These are phyloP conservation scores for Eutrigla gurnardus DNA, from an alignment of 2,797 vertebrate species.

Conservation along the genomic window DNA sequence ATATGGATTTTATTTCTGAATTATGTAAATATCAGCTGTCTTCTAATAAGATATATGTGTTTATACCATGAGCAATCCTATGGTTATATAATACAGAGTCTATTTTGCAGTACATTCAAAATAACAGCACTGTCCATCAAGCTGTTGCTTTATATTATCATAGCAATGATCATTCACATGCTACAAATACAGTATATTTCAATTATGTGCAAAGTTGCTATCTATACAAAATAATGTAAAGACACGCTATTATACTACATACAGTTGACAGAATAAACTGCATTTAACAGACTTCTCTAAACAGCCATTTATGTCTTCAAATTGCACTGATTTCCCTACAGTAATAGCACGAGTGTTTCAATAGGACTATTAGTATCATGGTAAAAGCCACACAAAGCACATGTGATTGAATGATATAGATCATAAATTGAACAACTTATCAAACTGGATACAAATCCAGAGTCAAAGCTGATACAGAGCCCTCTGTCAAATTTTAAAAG, in stretches of 20 bases:
- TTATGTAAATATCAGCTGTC: constrained; percentile 10
- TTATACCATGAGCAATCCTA: constrained; percentile 23
- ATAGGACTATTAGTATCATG: constrained; percentile 26
- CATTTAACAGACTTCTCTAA: constrained; percentile 11
- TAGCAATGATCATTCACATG: constrained; percentile 61
- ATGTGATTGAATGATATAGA: constrained; percentile 38
- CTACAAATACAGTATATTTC: constrained; percentile 53
- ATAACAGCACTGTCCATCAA: constrained; percentile 59
- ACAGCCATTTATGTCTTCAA: constrained; percentile 36
- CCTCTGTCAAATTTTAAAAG: constrained; percentile 83
- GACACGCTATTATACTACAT: constrained; percentile 34
- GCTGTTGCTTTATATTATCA: constrained; percentile 43
- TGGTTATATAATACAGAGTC: constrained; percentile 43
- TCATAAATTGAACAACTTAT: constrained; percentile 57
- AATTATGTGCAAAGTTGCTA: constrained; percentile 42
- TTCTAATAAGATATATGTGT: constrained; percentile 15
- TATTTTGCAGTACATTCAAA: constrained; percentile 66
- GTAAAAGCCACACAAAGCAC: constrained; percentile 59
- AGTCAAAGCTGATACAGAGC: constrained; percentile 77
- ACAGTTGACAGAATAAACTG: constrained; percentile 45
- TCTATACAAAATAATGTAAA: constrained; percentile 49
- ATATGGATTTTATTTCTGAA: constrained; percentile 15
- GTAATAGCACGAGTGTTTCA: constrained; percentile 45
- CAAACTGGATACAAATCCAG: constrained; percentile 67
- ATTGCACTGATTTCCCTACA: constrained; percentile 41